Evolutionary conservation across 2,113 vertebrate genomes (phyloP), one percentile per base, ranked within the genome.

Genomic region (Noturus placidus): DNA sequence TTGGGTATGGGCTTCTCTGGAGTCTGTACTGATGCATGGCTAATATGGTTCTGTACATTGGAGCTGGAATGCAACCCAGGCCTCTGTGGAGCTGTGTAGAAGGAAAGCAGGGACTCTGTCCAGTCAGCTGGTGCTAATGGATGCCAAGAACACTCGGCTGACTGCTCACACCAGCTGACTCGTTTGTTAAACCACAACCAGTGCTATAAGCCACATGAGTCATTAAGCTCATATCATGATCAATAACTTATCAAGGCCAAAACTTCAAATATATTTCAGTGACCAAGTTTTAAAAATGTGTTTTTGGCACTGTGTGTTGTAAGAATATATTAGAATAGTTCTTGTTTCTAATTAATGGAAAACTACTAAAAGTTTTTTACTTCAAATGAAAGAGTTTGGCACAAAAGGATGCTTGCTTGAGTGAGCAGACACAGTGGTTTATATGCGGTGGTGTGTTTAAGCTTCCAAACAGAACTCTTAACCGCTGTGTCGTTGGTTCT

Each of bases 1-100:
- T 99, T 94, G 98, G 98, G 98, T 99, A 96, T 92, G 25, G 54
- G 80, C 78, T 10, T 83, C 77, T 30, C 15, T 6, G 61, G 17
- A 56, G 46, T 82, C 59, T 10, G 80, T 86, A 56, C 80, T 77
- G 79, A 81, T 25, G 70, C 78, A 59, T 87, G 78, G 50, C 83
- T 88, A 92, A 82, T 61, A 85, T 79, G 89, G 83, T 76, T 67
- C 22, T 25, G 76, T 56, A 22, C 54, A 86, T 56, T 85, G 88
- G 57, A 50, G 85, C 57, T 89, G 70, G 56, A 79, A 69, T 87
- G 72, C 14, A 83, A 57, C 78, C 42, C 77, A 78, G 72, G 87
- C 65, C 87, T 57, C 89, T 87, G 76, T 84, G 20, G 33, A 35
- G 42, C 74, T 72, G 67, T 88, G 81, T 72, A 89, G 87, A 91